These are phyloP conservation scores for Pseudorhiza aurosa DNA, from an alignment of 30 jellyfish, hydroid and myxozoan species.

Conservation along the genomic window DNA sequence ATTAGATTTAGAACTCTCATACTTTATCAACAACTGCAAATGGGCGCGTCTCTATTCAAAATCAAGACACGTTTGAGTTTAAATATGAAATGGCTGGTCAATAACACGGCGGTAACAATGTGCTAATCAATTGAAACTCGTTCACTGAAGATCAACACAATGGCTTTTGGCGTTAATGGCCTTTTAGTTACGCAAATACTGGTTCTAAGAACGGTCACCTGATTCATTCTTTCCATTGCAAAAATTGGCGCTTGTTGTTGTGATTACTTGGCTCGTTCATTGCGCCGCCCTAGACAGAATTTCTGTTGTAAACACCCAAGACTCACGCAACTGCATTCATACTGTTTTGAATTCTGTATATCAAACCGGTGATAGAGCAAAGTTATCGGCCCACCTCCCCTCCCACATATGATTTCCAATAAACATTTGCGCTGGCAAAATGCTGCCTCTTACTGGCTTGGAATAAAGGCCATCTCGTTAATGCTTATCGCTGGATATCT, in stretches of 20 bases:
- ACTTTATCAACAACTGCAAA: neutral
- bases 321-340: neutral
- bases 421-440: no score
- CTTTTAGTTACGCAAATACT: conserved; percentile 24
- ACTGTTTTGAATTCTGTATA: neutral
- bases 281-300: neutral
- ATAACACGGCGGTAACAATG: conserved; percentile 15
- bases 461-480: no score
- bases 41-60: neutral
- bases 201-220: conserved; percentile 8
- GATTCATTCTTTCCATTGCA: neutral
- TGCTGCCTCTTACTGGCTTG: no score
- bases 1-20: neutral
- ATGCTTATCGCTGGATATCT: no score
- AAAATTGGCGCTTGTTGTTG: conserved; percentile 3
- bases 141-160: conserved; percentile 6
- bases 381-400: no score
- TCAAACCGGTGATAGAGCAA: neutral
- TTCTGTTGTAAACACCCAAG: neutral
- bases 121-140: conserved; percentile 29
- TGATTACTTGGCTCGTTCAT: neutral
- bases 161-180: conserved; percentile 14
- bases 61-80: conserved; percentile 2
- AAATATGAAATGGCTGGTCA: conserved; percentile 5
- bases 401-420: no score